These are phyloP conservation scores for Potamarius usumacintae DNA, from an alignment of 2,113 vertebrate species.

Conservation along the genomic window DNA sequence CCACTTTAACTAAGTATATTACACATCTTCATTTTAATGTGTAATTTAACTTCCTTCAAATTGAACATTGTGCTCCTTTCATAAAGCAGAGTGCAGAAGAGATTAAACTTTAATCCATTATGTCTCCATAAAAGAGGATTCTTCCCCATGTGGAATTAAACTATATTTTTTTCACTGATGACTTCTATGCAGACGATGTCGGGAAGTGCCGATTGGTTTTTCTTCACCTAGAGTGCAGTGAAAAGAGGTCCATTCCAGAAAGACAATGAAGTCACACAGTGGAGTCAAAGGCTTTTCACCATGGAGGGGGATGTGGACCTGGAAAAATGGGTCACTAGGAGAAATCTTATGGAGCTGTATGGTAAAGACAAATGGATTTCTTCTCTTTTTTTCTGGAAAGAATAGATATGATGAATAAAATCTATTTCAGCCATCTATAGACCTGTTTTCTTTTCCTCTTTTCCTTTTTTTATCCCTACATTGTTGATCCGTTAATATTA, in stretches of 20 bases:
- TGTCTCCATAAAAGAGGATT: constrained; percentile 62
- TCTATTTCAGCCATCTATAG: constrained; percentile 65
- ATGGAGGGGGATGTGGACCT: constrained; percentile 55
- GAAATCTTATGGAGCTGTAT: constrained; percentile 50
- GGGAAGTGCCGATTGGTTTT: constrained; percentile 51
- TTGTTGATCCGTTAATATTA: constrained; percentile 35
- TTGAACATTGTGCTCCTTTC: constrained; percentile 62
- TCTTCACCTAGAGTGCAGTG: constrained; percentile 48
- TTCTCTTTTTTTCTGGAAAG: constrained; percentile 52
- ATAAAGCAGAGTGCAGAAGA: constrained; percentile 52
- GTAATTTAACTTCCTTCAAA: constrained; percentile 64
- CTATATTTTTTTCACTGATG: constrained; percentile 55
- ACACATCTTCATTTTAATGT: constrained; percentile 65
- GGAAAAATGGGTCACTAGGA: constrained; percentile 70
- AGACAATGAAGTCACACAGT: constrained; percentile 61
- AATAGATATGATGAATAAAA: constrained; percentile 66
- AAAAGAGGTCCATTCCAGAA: constrained; percentile 60
- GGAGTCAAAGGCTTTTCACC: constrained; percentile 51
- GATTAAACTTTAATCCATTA: constrained; percentile 68
- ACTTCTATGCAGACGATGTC: constrained; percentile 52
- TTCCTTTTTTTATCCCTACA: neutral
- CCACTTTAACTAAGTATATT: constrained; percentile 62
- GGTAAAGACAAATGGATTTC: constrained; percentile 68
- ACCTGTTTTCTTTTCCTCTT: constrained; percentile 25
- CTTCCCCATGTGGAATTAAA: constrained; percentile 54